Percentiles rank a stretch among this genome's conserved stretches.
These are phyloP conservation scores for Dolichopus griseipennis DNA, from an alignment of 2,888 invertebrate species.

Conservation along the genomic window DNA sequence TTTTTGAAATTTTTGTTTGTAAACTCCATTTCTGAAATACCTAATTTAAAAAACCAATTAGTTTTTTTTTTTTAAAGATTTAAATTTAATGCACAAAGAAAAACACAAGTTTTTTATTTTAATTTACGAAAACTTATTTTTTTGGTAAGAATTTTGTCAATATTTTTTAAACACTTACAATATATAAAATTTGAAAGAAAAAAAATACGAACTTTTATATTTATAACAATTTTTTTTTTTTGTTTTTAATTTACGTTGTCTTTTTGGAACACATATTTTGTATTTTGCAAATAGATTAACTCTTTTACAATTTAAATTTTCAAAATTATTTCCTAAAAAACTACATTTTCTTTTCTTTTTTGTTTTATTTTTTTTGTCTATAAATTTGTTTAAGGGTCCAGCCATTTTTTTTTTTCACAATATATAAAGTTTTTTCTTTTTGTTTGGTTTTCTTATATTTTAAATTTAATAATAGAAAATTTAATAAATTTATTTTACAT, in stretches of 20 bases:
- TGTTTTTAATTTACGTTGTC: neutral
- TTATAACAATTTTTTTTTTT: neutral
- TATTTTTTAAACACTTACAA: neutral
- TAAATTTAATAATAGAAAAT: too few relatives aligned
- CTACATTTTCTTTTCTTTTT: neutral
- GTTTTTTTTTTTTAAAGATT: too few relatives aligned
- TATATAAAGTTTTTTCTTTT: neutral
- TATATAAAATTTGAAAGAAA: neutral
- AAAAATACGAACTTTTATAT: neutral
- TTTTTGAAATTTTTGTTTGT: neutral
- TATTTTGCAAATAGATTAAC: neutral
- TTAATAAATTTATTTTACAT: too few relatives aligned
- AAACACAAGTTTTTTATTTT: neutral
- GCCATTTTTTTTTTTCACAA: neutral
- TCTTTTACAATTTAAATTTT: neutral
- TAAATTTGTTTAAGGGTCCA: neutral
- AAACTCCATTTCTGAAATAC: neutral
- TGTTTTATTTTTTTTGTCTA: neutral
- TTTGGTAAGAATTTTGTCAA: too few relatives aligned
- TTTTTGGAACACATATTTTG: neutral
- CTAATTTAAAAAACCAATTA: neutral
- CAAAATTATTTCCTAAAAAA: neutral
- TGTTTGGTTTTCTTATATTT: neutral
- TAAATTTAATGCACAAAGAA: neutral
- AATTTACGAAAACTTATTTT: neutral